Evolutionary conservation across 1,140 invertebrate genomes (phyloP).

Genomic region (Cyclargus thomasi): DNA sequence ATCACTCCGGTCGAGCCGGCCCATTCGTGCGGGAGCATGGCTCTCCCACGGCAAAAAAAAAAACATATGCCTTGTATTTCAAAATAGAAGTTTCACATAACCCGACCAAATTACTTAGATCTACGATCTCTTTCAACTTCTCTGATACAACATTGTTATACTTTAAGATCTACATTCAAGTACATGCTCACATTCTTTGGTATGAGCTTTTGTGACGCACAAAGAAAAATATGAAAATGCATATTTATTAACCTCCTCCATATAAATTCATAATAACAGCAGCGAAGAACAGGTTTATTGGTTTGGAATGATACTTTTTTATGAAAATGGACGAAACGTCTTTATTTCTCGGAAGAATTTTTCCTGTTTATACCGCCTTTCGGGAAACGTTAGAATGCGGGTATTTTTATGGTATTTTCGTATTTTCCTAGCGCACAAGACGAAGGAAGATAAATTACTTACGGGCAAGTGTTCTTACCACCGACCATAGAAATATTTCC

Average conservation of each 20-base stretch:
- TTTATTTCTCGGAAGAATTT: background rate
- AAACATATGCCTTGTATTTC: too few relatives aligned
- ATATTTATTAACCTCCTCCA: background rate
- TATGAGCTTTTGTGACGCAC: too few relatives aligned
- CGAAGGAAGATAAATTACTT: background rate
- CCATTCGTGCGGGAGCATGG: too few relatives aligned
- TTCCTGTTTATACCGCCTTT: background rate
- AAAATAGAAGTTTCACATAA: too few relatives aligned
- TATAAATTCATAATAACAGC: background rate
- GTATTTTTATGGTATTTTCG: background rate
- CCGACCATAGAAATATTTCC: background rate
- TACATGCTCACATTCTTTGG: too few relatives aligned
- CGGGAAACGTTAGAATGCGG: background rate
- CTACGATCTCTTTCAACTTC: too few relatives aligned
- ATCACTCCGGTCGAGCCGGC: too few relatives aligned
- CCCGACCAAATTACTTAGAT: too few relatives aligned
- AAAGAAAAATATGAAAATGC: too few relatives aligned
- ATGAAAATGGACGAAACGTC: background rate
- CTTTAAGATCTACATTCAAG: too few relatives aligned
- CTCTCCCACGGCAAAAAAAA: too few relatives aligned
- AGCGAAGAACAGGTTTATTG: background rate
- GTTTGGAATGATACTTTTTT: constrained; percentile 1
- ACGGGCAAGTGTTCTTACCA: background rate
- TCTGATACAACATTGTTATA: too few relatives aligned
- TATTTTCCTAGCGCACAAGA: background rate